These are phyloP conservation scores for Perca flavescens DNA, from an alignment of 2,113 vertebrate species.

Conservation along the genomic window DNA sequence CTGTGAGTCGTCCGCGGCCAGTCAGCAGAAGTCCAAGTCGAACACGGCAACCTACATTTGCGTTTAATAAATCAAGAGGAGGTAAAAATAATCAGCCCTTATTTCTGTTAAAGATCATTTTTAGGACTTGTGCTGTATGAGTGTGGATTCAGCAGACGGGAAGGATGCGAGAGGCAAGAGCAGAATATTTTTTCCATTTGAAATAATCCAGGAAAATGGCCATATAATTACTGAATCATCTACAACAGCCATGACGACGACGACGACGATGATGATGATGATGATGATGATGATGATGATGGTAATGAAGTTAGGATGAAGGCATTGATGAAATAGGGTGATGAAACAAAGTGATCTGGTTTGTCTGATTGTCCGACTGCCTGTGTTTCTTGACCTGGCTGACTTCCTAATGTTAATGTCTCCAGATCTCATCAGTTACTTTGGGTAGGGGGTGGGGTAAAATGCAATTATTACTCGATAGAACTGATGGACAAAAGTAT, in stretches of 20 bases:
- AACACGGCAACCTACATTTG: conserved; percentile 73
- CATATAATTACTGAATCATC: neutral
- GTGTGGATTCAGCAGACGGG: conserved; percentile 17
- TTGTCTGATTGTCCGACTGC: no score
- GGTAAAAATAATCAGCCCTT: conserved; percentile 62
- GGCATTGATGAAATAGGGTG: neutral
- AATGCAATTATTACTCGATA: no score
- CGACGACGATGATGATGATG: no score
- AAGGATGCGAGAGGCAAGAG: neutral
- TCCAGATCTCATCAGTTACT: no score
- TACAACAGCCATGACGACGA: neutral
- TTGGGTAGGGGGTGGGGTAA: no score
- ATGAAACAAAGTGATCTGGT: no score
- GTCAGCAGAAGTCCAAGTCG: conserved; percentile 73
- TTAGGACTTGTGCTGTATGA: conserved; percentile 14
- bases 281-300: no score
- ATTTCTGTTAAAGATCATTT: conserved; percentile 47
- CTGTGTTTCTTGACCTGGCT: no score
- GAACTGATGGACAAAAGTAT: no score
- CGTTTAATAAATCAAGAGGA: conserved; percentile 68
- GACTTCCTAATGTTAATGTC: no score
- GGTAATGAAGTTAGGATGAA: no score
- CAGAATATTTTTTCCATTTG: neutral
- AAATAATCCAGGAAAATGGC: neutral
- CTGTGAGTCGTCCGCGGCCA: conserved; percentile 55